Conservation (phyloP, 2,797 vertebrate genomes). For the Artibeus jamaicensis region DNA sequence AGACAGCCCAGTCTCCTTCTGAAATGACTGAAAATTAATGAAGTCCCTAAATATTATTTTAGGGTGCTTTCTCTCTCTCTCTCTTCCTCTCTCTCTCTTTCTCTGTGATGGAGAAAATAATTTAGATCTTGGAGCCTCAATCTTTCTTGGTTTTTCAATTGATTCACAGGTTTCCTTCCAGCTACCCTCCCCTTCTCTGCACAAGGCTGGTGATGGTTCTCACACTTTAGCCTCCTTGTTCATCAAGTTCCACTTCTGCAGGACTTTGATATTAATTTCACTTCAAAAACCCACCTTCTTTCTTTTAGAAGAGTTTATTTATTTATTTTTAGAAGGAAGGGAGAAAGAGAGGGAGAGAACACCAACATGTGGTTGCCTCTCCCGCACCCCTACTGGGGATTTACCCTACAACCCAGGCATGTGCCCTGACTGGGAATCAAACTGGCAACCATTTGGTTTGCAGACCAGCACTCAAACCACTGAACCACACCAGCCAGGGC, state of each 20-base stretch:
- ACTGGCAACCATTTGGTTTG: too few species aligned
- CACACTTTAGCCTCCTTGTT: neutral
- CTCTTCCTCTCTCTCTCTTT: too few species aligned
- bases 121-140: neutral
- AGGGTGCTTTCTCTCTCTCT: neutral
- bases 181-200: accelerated
- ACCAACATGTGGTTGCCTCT: too few species aligned
- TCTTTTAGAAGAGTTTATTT: too few species aligned
- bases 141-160: neutral
- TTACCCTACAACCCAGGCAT: too few species aligned
- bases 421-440: too few species aligned
- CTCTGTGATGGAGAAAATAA: neutral
- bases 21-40: slow-evolving; percentile 21
- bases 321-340: too few species aligned
- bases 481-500: too few species aligned
- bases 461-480: too few species aligned
- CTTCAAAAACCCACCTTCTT: neutral
- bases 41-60: neutral
- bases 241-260: neutral
- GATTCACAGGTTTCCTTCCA: neutral
- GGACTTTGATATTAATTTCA: neutral
- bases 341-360: too few species aligned
- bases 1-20: neutral
- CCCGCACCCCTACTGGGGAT: too few species aligned
- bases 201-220: neutral